Evolutionary conservation across 2,113 vertebrate genomes (phyloP).

Genomic region (Pogonocichla stellata): DNA sequence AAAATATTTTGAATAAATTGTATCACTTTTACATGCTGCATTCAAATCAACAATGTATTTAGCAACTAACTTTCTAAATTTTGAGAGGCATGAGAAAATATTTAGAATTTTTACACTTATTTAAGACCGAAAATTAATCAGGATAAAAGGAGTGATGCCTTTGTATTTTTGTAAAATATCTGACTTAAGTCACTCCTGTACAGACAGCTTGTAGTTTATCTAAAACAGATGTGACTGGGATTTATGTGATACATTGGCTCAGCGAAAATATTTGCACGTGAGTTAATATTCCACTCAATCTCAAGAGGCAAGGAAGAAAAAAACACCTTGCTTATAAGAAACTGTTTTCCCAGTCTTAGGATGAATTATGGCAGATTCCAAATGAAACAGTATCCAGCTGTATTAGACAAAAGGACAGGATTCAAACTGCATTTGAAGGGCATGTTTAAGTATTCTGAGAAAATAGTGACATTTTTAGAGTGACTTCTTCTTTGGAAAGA

Average conservation of each 20-base stretch:
- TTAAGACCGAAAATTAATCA: not conserved
- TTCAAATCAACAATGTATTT: not conserved
- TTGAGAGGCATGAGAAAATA: not conserved
- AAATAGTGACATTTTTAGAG: not conserved
- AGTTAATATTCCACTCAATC: constrained; percentile 43
- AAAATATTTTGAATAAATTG: not conserved
- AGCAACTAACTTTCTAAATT: not conserved
- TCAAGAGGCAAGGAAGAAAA: constrained; percentile 8
- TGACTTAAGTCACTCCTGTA: not conserved
- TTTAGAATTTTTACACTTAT: not conserved
- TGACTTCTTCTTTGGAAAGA: not conserved
- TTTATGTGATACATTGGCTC: constrained; percentile 20
- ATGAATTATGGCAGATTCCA: constrained; percentile 21
- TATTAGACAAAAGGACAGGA: not conserved
- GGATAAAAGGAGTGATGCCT: not conserved
- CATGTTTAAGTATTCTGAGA: not conserved
- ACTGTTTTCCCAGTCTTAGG: not conserved
- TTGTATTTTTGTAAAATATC: constrained; percentile 6
- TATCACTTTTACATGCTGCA: not conserved
- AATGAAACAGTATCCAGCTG: not conserved
- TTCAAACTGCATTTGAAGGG: not conserved
- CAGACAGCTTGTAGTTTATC: constrained; percentile 16
- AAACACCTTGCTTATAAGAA: constrained; percentile 15
- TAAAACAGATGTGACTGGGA: constrained; percentile 39
- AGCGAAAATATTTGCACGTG: not conserved